A percentile compares a stretch with the other conserved stretches of the same genome.
Conservation (phyloP, 2,888 invertebrate species). For the Atethmia centrago region DNA sequence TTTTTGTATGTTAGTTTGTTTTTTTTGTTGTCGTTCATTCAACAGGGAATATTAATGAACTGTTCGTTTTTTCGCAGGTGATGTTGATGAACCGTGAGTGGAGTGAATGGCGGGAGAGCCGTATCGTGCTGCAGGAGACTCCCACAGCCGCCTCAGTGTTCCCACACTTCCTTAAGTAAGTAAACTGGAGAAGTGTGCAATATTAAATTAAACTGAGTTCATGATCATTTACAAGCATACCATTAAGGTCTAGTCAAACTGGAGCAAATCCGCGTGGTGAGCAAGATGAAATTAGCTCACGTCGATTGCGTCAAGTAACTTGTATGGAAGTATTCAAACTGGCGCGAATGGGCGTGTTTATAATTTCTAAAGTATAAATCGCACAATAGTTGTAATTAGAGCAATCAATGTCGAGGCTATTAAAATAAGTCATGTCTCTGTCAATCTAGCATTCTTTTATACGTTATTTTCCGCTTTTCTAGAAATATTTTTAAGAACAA, state of each 20-base stretch:
- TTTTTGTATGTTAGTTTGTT: too few species aligned
- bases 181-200: not conserved
- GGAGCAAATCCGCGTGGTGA: not conserved
- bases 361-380: too few species aligned
- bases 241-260: not conserved
- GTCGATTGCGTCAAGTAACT: not conserved
- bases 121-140: conserved; percentile 96
- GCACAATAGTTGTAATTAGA: not conserved
- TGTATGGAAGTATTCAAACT: not conserved
- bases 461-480: not conserved
- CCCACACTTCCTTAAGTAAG: conserved; percentile 95
- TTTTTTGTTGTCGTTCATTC: too few species aligned
- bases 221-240: not conserved
- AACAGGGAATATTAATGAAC: not conserved
- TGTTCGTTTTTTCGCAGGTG: conserved; percentile 88
- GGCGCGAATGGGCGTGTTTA: too few species aligned
- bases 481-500: not conserved
- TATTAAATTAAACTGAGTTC: not conserved
- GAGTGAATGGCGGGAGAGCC: conserved; percentile 96
- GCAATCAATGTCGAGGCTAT: not conserved
- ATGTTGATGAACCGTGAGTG: conserved; percentile 98
- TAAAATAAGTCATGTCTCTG: not conserved
- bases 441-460: not conserved
- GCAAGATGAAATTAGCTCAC: too few species aligned
- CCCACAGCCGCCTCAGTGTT: conserved; percentile 96